Base-by-base conservation (phyloP, 2,888 invertebrate genomes). In the Apomyelois bistriatella region DNA sequence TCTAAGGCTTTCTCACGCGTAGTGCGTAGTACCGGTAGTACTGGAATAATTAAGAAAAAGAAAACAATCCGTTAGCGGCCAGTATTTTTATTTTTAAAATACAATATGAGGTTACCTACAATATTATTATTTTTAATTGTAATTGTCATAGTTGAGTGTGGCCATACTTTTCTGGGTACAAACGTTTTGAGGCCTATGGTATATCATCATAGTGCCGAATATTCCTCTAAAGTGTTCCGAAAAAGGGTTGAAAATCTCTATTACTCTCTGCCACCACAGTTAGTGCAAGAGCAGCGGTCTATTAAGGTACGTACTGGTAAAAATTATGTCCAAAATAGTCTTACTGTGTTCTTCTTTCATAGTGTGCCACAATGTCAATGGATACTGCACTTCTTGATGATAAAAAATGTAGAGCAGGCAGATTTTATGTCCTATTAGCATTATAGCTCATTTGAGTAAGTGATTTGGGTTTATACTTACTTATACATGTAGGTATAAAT, bases 231-330 rank as follows among this genome's bases (percentile, higher is more conserved):
- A 35, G 30, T 70, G 3, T 76, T 79, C 16, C 69, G 64, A 35
- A 85, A 85, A 57, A 69, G 80, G n/a, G 62, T 85, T 1, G 84
- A 85, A 56, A 74, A 76, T 41, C 13, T 78, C 1, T 69, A 70
- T 54, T 79, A 63, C 47, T 52, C 58, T 3, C 12, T 83, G 35
- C 79, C 80, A 0, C 16, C 56, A 30, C 40, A 60, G 0, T 64
- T 69, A 5, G 55, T 59, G 0, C 55, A 56, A 15, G 1, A 42
- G 2, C 68, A 67, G 15, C 66, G 67, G 5, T 51, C 55, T 3
- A 83, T 85, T 48, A 79, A 82, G 76, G 84, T 85, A 60, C 58
- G 55, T 42, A 22, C 41, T 30, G 0, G 30, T 12, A 12, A 12
- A 9, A 12, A 12, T 3, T 37, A 37, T 12, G 12, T 37, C 12